Base-by-base conservation (phyloP, 1,140 invertebrate genomes). In the Phenacoccus solenopsis region DNA sequence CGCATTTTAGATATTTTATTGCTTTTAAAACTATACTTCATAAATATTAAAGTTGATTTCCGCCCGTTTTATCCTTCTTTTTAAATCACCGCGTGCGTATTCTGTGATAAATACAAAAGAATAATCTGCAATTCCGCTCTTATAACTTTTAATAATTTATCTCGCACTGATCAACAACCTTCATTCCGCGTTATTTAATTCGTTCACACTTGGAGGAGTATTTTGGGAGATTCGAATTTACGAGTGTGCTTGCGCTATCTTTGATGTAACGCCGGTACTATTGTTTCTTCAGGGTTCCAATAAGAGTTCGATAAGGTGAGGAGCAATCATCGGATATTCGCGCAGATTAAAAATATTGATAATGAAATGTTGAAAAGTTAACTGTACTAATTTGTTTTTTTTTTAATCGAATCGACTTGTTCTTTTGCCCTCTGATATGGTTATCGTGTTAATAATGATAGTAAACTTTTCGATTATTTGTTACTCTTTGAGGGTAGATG, bases 31-130 rank as follows among this genome's bases (percentile, higher is more conserved):
- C 59, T 64, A 64, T 64, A 27, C 59, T 64, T 64, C 59, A 64
- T 64, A 64, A 64, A 64, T 64, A 64, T 64, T 64, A 64, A 64
- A 64, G 59, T 64, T 64, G 59, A 64, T 64, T 64, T 64, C 25
- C n/a, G n/a, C n/a, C 59, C 13, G 59, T 27, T 64, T 64, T 64
- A 64, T 64, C 25, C 59, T 20, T 49, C 59, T 64, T n/a, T n/a
- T n/a, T 64, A 64, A 64, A 64, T 64, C 59, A 64, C 21, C 59
- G 59, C 59, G 59, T 24, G 9, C 32, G 59, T 24, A 64, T 64
- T 64, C 59, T 10, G n/a, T 27, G 59, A 64, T 25, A 64, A 64
- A 64, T 49, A 49, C 38, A 49, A 49, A 49, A 49, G 38, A 49
- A 49, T 49, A 49, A 49, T 49, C 38, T 49, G 38, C 3, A 49